Conservation (phyloP, 2,888 invertebrate species). For the Yponomeuta sedellus region DNA sequence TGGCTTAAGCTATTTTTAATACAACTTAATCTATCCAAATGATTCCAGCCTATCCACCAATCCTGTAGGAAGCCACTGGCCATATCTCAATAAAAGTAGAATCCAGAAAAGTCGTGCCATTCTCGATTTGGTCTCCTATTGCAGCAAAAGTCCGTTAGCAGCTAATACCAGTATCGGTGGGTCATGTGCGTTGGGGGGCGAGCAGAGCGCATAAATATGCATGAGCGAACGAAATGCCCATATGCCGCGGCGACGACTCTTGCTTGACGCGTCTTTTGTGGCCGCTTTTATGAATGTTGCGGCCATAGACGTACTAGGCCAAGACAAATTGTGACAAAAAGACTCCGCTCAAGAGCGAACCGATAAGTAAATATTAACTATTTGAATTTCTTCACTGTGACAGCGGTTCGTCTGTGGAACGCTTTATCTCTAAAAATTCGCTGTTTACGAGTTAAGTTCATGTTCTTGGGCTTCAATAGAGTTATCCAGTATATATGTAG, state of each 20-base stretch:
- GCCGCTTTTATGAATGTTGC: background rate
- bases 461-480: no score
- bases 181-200: background rate
- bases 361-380: no score
- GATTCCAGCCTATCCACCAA: no score
- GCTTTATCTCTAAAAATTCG: no score
- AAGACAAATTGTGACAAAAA: background rate
- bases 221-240: conserved; percentile 45
- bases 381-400: no score
- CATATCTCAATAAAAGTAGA: no score
- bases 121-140: background rate
- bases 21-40: no score
- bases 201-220: conserved; percentile 36
- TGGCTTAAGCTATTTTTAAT: no score
- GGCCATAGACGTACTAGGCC: background rate
- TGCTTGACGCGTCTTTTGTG: background rate
- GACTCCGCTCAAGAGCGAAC: background rate
- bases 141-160: background rate
- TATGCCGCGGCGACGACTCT: conserved; percentile 30
- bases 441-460: no score
- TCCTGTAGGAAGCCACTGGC: no score
- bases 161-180: background rate
- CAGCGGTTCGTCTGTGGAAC: no score
- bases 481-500: no score
- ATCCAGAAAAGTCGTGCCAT: background rate